Base-by-base conservation (phyloP, 2,888 invertebrate genomes). In the Eudemis profundana region DNA sequence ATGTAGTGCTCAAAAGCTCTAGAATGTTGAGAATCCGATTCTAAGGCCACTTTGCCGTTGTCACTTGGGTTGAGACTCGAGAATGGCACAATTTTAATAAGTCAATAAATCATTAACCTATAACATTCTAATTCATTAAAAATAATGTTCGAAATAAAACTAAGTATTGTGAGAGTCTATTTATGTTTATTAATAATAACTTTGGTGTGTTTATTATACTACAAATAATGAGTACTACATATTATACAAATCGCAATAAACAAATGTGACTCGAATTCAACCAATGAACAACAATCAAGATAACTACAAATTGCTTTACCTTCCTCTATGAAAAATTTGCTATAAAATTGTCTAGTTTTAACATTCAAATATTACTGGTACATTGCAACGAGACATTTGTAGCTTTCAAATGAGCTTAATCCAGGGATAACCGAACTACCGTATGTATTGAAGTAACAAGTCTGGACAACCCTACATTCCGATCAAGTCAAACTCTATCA, bases 131-230 rank as follows among this genome's bases (percentile, higher is more conserved):
- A n/a, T n/a, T n/a, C 15, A 51, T 69, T 71, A 66, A 60, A 47
- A 51, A 62, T 51, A 66, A n/a, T n/a, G 27, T 65, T 50, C 53
- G 54, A 74, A 88, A 82, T 82, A 76, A 90, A 88, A 90, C 81
- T 74, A 78, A 70, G 69, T 61, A 64, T 61, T 84, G 84, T 79
- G 86, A 88, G 88, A 85, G 83, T 85, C 89, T 91, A 90, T 84
- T 85, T 83, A 87, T 85, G 83, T 90, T 89, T 81, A 89, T 88
- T 89, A 87, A 85, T 85, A 80, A 86, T 91, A 91, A 90, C 92
- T 92, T 92, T 92, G 91, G 91, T 91, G 88, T 92, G 81, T 89
- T 88, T 88, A 87, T 87, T 90, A 90, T 89, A 86, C 86, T 90
- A 86, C 89, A 89, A 88, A 90, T 89, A 89, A 85, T 76, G 82